Evolutionary conservation across 2,888 invertebrate species (phyloP).

Genomic region (Sarcophaga subvicina): DNA sequence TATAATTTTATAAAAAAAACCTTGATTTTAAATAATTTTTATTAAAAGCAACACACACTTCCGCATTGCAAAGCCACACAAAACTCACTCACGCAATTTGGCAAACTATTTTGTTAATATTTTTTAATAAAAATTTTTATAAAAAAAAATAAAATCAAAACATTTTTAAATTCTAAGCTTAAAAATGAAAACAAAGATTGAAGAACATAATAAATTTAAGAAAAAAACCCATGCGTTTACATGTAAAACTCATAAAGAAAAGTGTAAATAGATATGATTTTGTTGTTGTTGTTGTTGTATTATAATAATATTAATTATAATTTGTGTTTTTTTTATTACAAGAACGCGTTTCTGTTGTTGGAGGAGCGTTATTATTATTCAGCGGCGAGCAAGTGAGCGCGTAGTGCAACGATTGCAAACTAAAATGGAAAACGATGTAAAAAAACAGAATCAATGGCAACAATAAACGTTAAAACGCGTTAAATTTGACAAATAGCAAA

Average conservation of each 20-base stretch:
- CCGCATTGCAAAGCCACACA: slow-evolving; percentile 38
- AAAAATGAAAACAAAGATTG: neutral
- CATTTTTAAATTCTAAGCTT: neutral
- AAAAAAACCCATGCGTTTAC: slow-evolving; percentile 59
- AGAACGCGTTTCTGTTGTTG: slow-evolving; percentile 69
- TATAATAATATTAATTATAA: neutral
- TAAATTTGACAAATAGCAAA: slow-evolving; percentile 70
- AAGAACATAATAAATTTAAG: slow-evolving; percentile 1
- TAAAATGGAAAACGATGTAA: slow-evolving; percentile 70
- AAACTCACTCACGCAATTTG: slow-evolving; percentile 58
- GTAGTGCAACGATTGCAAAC: slow-evolving; percentile 70
- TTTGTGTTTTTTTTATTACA: slow-evolving; percentile 57
- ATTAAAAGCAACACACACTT: slow-evolving; percentile 36
- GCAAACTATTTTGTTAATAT: neutral
- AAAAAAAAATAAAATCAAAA: neutral
- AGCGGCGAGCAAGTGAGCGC: slow-evolving; percentile 70
- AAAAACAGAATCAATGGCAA: slow-evolving; percentile 68
- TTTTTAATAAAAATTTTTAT: slow-evolving; percentile 1
- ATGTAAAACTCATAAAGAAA: slow-evolving; percentile 17
- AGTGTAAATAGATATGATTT: neutral
- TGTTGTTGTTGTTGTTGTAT: slow-evolving; percentile 35
- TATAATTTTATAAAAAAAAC: slow-evolving; percentile 23
- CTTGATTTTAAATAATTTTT: slow-evolving; percentile 37
- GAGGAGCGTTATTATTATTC: slow-evolving; percentile 64
- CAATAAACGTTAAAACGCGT: slow-evolving; percentile 70